Conservation (phyloP, 2,888 invertebrate genomes). For the Biston betularia region DNA sequence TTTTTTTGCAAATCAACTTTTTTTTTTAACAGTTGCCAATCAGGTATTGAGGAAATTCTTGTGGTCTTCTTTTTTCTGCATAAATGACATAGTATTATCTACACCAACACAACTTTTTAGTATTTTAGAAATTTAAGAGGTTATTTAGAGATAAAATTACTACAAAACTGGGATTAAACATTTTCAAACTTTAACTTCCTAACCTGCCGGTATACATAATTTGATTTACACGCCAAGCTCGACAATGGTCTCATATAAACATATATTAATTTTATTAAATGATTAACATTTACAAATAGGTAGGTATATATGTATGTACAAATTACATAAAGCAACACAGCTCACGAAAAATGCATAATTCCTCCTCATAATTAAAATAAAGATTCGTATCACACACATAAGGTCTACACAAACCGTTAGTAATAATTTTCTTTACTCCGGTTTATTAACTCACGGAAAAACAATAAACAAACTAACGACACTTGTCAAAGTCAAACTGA, state of each 20-base stretch:
- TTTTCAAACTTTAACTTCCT: conserved; percentile 30
- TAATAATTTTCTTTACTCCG: too few species aligned
- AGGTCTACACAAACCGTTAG: too few species aligned
- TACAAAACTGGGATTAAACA: conserved; percentile 38
- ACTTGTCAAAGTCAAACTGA: too few species aligned
- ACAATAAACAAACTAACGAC: too few species aligned
- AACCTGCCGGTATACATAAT: conserved; percentile 29
- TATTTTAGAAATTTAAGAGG: neutral
- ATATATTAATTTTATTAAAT: conserved; percentile 35
- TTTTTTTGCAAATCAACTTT: too few species aligned
- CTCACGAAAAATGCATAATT: conserved; percentile 3
- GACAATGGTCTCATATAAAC: conserved; percentile 45
- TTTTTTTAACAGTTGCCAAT: too few species aligned
- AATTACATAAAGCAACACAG: conserved; percentile 24
- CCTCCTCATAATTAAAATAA: too few species aligned
- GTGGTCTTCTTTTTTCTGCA: too few species aligned
- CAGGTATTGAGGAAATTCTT: too few species aligned
- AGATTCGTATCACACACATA: too few species aligned
- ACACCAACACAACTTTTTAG: neutral
- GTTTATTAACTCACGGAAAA: too few species aligned
- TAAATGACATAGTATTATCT: too few species aligned
- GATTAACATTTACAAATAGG: conserved; percentile 16
- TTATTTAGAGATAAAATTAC: conserved; percentile 10
- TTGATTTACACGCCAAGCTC: conserved; percentile 55
- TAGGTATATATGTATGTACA: neutral